Evolutionary conservation across 2,113 vertebrate species (phyloP).

Genomic region (Oncorhynchus keta): DNA sequence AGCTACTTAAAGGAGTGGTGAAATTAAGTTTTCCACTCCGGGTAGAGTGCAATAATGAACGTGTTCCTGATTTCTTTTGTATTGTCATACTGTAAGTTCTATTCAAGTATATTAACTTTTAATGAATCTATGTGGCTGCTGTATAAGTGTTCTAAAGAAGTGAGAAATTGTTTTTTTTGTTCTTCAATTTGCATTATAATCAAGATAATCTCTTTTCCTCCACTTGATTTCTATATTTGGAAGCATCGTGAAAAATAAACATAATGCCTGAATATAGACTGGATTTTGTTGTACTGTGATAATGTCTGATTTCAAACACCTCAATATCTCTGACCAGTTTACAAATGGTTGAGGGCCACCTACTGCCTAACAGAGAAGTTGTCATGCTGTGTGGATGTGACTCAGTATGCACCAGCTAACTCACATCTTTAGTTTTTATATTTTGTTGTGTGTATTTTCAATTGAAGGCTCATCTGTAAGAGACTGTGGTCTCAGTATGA

Average conservation of each 20-base stretch:
- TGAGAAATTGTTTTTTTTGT: neutral
- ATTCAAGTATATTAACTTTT: constrained; percentile 64
- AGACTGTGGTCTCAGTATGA: too few species aligned
- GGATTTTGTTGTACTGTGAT: neutral
- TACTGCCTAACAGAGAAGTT: too few species aligned
- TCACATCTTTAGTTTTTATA: too few species aligned
- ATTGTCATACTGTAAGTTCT: constrained; percentile 39
- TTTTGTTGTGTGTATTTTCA: too few species aligned
- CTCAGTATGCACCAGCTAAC: too few species aligned
- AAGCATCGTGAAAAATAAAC: neutral
- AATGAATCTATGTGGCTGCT: constrained; percentile 32
- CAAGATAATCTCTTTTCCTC: neutral
- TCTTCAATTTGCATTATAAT: neutral
- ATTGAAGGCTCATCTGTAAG: too few species aligned
- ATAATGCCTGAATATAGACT: neutral
- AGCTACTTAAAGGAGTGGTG: too few species aligned
- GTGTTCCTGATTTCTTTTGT: constrained; percentile 25
- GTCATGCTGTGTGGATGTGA: too few species aligned
- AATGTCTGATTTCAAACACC: too few species aligned
- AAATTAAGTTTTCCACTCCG: neutral
- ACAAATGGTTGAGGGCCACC: too few species aligned
- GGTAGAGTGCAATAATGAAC: constrained; percentile 65
- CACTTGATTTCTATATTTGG: neutral
- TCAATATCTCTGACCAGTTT: too few species aligned
- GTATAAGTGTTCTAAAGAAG: constrained; percentile 28